Evolutionary conservation across 2,888 invertebrate genomes (phyloP).

Genomic region (Tetragonisca angustula): DNA sequence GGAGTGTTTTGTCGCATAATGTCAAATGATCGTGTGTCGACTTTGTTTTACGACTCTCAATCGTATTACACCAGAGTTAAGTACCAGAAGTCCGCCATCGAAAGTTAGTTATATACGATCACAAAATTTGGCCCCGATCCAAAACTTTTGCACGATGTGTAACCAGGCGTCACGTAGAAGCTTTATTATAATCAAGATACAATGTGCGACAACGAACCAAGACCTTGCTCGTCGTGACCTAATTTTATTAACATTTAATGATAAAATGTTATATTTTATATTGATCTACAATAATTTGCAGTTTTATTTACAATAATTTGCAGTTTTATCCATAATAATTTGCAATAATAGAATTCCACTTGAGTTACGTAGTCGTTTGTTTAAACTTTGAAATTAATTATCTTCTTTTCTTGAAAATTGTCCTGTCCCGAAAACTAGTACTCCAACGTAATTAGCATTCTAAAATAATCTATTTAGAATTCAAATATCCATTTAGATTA

Average conservation of each 20-base stretch:
- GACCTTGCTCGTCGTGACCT: slow-evolving; percentile 31
- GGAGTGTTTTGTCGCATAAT: not conserved
- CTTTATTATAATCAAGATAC: slow-evolving; percentile 18
- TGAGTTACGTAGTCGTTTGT: not conserved
- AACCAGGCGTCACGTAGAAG: slow-evolving; percentile 13
- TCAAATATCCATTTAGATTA: slow-evolving; percentile 9
- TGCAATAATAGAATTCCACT: not conserved
- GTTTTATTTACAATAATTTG: not conserved
- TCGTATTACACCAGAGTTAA: slow-evolving; percentile 9
- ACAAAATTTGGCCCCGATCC: slow-evolving; percentile 60
- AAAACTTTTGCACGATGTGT: slow-evolving; percentile 30
- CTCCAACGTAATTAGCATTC: not conserved
- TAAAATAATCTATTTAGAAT: too few relatives aligned
- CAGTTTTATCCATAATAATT: not conserved
- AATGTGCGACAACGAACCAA: slow-evolving; percentile 22
- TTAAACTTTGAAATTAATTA: not conserved
- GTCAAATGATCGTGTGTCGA: not conserved
- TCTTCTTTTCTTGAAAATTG: not conserved
- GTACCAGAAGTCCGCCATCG: slow-evolving; percentile 53
- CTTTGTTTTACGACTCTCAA: slow-evolving; percentile 12
- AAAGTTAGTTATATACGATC: slow-evolving; percentile 65
- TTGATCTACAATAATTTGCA: not conserved
- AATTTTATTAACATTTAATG: slow-evolving; percentile 23
- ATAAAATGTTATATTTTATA: not conserved
- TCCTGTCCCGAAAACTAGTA: not conserved